Evolutionary conservation across 1,140 invertebrate genomes (phyloP).

Genomic region (Apis laboriosa): DNA sequence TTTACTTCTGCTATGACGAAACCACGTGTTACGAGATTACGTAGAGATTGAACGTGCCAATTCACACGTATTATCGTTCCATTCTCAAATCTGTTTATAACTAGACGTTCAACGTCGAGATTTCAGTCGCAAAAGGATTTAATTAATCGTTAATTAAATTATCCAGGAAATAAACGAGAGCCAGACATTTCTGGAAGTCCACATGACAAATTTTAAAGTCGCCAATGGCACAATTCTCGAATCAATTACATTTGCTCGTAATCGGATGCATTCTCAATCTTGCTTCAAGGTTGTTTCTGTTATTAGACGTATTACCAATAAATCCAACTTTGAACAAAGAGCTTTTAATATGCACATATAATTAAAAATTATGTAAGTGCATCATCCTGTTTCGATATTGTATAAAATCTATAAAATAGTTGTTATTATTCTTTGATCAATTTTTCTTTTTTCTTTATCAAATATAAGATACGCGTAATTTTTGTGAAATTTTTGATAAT

Average conservation of each 20-base stretch:
- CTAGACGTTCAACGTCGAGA: neutral
- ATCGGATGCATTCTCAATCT: conserved; percentile 3
- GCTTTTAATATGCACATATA: neutral
- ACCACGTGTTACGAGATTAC: neutral
- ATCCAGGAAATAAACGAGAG: neutral
- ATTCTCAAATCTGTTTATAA: no score
- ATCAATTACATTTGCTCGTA: neutral
- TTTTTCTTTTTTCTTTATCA: neutral
- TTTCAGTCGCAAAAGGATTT: fast-evolving
- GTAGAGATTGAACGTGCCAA: neutral
- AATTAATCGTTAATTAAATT: neutral
- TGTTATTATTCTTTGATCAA: neutral
- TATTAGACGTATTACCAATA: neutral
- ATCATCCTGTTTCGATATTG: neutral
- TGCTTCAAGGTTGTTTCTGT: conserved; percentile 1
- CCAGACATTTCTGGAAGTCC: neutral
- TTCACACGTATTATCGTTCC: no score
- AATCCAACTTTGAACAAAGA: neutral
- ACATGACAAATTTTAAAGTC: no score
- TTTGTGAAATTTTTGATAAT: no score
- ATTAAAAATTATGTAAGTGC: conserved; percentile 6
- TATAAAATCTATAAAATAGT: neutral
- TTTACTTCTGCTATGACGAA: neutral
- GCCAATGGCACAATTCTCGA: no score
- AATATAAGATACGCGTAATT: no score